A percentile compares a stretch with the other conserved stretches of the same genome.
These are phyloP conservation scores for Peromyscus polionotus DNA, from an alignment of 2,113 vertebrate genomes.

Conservation along the genomic window DNA sequence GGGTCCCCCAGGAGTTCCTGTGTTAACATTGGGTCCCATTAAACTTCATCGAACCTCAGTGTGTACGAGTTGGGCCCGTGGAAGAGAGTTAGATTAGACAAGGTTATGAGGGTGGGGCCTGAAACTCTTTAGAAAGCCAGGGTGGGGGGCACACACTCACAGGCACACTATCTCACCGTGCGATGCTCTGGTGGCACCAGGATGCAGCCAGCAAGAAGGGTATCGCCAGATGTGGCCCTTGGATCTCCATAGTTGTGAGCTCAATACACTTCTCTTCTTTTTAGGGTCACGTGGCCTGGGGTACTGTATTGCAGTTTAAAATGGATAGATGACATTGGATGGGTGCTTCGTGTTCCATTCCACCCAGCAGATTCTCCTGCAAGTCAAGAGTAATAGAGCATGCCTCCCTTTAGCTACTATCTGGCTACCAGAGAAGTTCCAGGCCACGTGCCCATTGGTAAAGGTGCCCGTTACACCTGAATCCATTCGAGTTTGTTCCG, in stretches of 20 bases:
- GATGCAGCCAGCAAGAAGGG: neutral
- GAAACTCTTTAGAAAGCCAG: neutral
- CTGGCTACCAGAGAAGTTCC: neutral
- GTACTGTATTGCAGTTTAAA: neutral
- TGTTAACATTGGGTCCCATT: neutral
- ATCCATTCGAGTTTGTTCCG: no score
- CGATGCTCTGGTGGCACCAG: neutral
- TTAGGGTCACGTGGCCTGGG: neutral
- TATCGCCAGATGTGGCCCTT: no score
- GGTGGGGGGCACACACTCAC: neutral
- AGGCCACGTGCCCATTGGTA: neutral
- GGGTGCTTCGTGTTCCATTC: neutral
- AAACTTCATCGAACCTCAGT: neutral
- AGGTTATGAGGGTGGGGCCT: neutral
- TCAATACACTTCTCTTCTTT: neutral
- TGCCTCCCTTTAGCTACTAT: no score
- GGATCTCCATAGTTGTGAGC: neutral
- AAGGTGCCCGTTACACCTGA: neutral
- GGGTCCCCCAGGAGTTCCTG: neutral
- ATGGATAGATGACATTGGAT: neutral
- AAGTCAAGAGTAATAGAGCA: neutral
- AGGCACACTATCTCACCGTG: neutral
- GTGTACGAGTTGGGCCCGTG: no score
- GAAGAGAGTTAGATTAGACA: neutral
- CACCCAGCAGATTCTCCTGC: neutral